phyloP scores from a whole-genome alignment of 2,888 invertebrate genomes.

The Anarsia innoxiella region DNA sequence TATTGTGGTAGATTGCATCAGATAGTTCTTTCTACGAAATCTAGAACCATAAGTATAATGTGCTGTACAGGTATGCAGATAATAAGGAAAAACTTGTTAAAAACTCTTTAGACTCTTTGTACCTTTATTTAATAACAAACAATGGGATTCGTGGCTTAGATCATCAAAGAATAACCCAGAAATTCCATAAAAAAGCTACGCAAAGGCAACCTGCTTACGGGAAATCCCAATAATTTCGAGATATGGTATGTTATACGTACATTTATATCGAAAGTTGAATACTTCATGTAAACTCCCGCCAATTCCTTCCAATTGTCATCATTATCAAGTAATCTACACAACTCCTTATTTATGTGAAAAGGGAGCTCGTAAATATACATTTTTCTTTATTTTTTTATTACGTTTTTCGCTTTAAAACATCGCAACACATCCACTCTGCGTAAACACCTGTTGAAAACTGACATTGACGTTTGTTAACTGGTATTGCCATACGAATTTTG shows the following conservation, averaged over 20 bases:
- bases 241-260: conserved; percentile 40
- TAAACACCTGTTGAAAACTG: conserved; percentile 10
- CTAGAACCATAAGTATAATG: too few relatives aligned
- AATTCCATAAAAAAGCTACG: neutral
- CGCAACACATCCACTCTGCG: neutral
- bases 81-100: neutral
- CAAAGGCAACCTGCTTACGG: too few relatives aligned
- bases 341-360: conserved; percentile 77
- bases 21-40: too few relatives aligned
- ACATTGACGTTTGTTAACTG: neutral
- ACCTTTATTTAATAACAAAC: neutral
- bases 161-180: too few relatives aligned
- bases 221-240: conserved; percentile 28
- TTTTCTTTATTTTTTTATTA: conserved; percentile 20
- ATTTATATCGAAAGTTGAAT: conserved; percentile 74
- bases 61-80: too few relatives aligned
- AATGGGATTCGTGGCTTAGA: too few relatives aligned
- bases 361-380: conserved; percentile 85
- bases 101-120: neutral
- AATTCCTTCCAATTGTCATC: conserved; percentile 88
- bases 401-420: conserved; percentile 1
- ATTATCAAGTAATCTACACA: conserved; percentile 86
- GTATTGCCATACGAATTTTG: neutral
- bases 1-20: too few relatives aligned
- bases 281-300: conserved; percentile 80